Conservation (phyloP, 2,113 vertebrate genomes). For the Varanus komodoensis region DNA sequence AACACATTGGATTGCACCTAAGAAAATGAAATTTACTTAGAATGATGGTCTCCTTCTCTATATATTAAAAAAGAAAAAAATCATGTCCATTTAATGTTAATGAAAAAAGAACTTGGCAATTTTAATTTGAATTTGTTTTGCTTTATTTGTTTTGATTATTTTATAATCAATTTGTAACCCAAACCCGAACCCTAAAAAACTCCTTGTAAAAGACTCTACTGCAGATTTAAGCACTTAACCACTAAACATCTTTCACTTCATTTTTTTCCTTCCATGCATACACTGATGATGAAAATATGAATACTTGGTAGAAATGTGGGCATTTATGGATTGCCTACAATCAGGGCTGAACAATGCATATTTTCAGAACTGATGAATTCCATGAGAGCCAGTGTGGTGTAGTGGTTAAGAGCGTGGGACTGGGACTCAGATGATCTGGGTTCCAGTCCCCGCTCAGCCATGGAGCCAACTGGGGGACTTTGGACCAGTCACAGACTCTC, state of each 20-base stretch:
- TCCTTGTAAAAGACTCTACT: background rate
- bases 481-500: too few species aligned
- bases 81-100: background rate
- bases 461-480: too few species aligned
- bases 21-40: background rate
- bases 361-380: background rate
- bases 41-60: too few species aligned
- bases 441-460: too few species aligned
- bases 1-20: too few species aligned
- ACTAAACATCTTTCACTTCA: background rate
- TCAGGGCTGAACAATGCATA: background rate
- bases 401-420: too few species aligned
- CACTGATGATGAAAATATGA: background rate
- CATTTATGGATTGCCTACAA: background rate
- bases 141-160: background rate
- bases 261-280: background rate
- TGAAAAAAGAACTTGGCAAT: background rate
- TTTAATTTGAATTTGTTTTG: background rate
- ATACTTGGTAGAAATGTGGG: background rate
- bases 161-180: background rate
- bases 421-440: too few species aligned
- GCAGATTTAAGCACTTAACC: background rate
- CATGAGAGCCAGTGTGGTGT: too few species aligned
- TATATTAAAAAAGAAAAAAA: too few species aligned
- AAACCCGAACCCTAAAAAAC: too few species aligned